phyloP scores from a whole-genome alignment of 1,140 invertebrate genomes.

The Drosophila orosa region DNA sequence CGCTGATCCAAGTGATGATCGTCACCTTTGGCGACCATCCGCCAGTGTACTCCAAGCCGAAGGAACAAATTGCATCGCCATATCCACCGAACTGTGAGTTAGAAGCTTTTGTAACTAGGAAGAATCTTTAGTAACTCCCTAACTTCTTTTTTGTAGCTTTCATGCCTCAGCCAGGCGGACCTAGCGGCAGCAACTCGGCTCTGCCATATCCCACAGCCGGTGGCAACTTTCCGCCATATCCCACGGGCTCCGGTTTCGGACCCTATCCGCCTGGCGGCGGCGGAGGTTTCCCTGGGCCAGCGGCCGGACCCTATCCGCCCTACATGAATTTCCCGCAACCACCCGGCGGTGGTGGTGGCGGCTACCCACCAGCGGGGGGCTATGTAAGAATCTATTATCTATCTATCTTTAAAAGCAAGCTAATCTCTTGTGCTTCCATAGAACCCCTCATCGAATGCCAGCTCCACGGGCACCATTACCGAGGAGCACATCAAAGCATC shows the following conservation, averaged over 20 bases:
- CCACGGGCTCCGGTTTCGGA: conserved; percentile 64
- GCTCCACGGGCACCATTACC: conserved; percentile 91
- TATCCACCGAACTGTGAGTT: conserved; percentile 68
- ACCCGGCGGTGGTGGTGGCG: conserved; percentile 68
- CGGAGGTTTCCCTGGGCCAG: conserved; percentile 28
- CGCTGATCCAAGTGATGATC: conserved; percentile 96
- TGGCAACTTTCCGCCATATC: conserved; percentile 75
- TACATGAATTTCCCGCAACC: conserved; percentile 84
- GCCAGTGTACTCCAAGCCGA: conserved; percentile 94
- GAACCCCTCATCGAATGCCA: conserved; percentile 61
- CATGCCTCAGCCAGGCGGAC: conserved; percentile 64
- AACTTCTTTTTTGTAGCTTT: conserved; percentile 65
- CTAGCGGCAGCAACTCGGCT: conserved; percentile 49
- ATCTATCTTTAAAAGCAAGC: neutral
- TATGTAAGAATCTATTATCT: conserved; percentile 58
- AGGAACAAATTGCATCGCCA: conserved; percentile 78
- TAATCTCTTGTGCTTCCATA: conserved; percentile 3
- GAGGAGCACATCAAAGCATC: conserved; percentile 98
- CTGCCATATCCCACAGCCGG: conserved; percentile 68
- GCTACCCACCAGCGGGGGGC: conserved; percentile 80
- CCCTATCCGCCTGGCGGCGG: conserved; percentile 60
- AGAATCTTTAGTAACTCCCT: too few species aligned
- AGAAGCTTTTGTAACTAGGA: neutral
- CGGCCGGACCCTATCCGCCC: conserved; percentile 81
- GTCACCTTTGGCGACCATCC: conserved; percentile 97